Percentiles rank a stretch among this genome's conserved stretches.
These are phyloP conservation scores for Acrocephalus arundinaceus DNA, from an alignment of 2,113 vertebrate species.

Conservation along the genomic window DNA sequence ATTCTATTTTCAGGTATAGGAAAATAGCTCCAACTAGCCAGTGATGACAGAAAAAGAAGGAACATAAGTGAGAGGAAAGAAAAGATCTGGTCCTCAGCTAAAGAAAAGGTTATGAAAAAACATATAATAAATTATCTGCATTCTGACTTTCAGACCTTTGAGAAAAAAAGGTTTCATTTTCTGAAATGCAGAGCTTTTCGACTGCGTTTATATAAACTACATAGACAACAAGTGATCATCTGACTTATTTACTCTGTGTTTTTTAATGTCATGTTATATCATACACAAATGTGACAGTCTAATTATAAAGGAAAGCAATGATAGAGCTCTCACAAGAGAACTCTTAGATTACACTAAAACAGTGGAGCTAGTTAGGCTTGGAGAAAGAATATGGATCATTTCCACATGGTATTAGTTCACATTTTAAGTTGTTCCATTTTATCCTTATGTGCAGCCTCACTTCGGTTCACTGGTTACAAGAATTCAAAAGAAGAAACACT, in stretches of 20 bases:
- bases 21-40: neutral
- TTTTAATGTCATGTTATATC: neutral
- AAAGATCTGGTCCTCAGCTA: neutral
- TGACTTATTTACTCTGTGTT: neutral
- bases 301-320: neutral
- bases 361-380: neutral
- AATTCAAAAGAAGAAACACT: neutral
- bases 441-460: neutral
- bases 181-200: neutral
- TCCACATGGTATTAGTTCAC: neutral
- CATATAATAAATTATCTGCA: neutral
- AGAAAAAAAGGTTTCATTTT: neutral
- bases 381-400: neutral
- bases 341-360: neutral
- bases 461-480: neutral
- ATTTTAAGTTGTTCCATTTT: neutral
- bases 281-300: neutral
- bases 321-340: neutral
- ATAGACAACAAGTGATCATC: neutral
- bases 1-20: neutral
- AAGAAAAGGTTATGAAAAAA: neutral
- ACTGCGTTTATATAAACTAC: neutral
- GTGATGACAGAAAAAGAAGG: neutral
- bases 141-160: neutral
- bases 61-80: neutral